phyloP scores from a whole-genome alignment of 92 coral and sea anemone genomes.

The Pocillopora meandrina region DNA sequence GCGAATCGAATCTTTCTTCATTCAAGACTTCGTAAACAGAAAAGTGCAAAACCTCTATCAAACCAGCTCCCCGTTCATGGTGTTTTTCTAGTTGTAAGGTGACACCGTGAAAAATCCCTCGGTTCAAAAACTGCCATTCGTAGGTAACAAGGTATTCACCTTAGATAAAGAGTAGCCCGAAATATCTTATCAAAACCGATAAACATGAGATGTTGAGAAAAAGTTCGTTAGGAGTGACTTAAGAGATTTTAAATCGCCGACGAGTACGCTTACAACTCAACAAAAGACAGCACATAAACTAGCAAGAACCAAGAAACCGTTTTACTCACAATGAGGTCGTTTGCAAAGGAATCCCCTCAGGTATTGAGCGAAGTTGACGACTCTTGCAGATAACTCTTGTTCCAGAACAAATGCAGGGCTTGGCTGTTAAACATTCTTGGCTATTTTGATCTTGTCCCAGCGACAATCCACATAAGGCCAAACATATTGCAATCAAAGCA shows the following conservation, averaged over 20 bases:
- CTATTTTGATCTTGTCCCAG: conserved; percentile 47
- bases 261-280: neutral
- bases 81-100: conserved; percentile 29
- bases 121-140: conserved; percentile 44
- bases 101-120: conserved; percentile 34
- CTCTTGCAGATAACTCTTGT: conserved; percentile 55
- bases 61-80: neutral
- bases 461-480: conserved; percentile 55
- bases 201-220: conserved; percentile 36
- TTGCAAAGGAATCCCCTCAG: conserved; percentile 73
- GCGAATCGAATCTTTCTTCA: neutral
- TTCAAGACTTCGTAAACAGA: neutral
- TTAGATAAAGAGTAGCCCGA: conserved; percentile 51
- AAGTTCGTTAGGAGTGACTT: conserved; percentile 42
- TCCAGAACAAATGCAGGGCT: conserved; percentile 62
- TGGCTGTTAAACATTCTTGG: conserved; percentile 49
- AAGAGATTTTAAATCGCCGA: conserved; percentile 11
- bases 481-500: conserved; percentile 57
- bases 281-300: conserved; percentile 5
- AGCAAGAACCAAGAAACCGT: conserved; percentile 11
- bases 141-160: conserved; percentile 38
- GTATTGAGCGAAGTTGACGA: conserved; percentile 44
- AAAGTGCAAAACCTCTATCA: neutral
- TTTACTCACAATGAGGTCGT: conserved; percentile 65
- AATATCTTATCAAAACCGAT: conserved; percentile 55